Evolutionary conservation across 2,797 vertebrate species (phyloP).

Genomic region (Tolypeutes matacus): DNA sequence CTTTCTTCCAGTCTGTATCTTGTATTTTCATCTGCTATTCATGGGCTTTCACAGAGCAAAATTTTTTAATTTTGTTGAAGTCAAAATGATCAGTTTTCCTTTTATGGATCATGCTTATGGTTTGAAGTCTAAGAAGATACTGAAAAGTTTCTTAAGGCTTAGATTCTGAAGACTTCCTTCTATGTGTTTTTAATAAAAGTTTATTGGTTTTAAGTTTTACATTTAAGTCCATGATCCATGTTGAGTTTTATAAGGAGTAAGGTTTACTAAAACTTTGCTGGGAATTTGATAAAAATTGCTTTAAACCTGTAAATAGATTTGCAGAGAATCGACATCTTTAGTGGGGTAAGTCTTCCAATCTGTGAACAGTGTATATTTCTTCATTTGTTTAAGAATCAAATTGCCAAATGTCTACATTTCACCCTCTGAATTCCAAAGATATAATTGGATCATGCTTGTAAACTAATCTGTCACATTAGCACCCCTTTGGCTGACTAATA

Average conservation of each 20-base stretch:
- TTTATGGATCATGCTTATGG: background rate
- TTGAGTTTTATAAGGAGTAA: background rate
- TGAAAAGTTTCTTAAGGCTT: background rate
- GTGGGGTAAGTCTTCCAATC: too few species aligned
- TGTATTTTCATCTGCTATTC: background rate
- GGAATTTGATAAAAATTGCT: background rate
- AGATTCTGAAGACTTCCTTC: background rate
- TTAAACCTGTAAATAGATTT: background rate
- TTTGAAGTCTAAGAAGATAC: background rate
- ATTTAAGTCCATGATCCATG: background rate
- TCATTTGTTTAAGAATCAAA: too few species aligned
- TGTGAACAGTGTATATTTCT: too few species aligned
- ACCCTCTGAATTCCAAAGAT: too few species aligned
- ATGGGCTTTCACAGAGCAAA: background rate
- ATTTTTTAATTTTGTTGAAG: background rate
- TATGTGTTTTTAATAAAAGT: background rate
- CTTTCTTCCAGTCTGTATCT: background rate
- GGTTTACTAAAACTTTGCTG: background rate
- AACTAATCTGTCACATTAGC: too few species aligned
- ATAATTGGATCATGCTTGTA: too few species aligned
- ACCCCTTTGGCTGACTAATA: too few species aligned
- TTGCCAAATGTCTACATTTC: too few species aligned
- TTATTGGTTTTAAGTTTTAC: background rate
- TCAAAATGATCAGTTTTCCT: background rate
- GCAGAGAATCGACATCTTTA: background rate